Evolutionary conservation across 2,113 vertebrate genomes (phyloP).

Genomic region (Trogon melanurus): DNA sequence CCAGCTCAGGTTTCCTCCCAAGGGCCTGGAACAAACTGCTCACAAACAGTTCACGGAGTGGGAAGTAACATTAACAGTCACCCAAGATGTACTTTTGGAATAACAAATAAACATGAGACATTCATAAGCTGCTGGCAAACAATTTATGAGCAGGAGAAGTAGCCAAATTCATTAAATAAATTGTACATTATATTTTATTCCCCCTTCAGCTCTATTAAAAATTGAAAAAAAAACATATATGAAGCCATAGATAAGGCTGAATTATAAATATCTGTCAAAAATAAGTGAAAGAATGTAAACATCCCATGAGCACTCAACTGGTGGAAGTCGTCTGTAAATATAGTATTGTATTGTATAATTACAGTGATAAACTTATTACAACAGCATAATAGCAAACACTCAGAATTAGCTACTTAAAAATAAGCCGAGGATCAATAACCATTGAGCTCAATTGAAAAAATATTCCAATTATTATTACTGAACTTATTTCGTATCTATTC

Average conservation of each 20-base stretch:
- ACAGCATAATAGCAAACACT: neutral
- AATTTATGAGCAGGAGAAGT: neutral
- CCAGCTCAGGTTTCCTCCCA: neutral
- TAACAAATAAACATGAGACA: neutral
- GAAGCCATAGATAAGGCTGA: neutral
- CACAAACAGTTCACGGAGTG: neutral
- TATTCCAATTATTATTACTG: neutral
- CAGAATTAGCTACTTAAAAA: neutral
- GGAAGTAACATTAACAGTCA: neutral
- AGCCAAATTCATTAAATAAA: neutral
- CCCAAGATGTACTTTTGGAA: neutral
- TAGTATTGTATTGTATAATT: neutral
- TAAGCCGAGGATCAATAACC: conserved; percentile 3
- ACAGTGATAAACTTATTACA: conserved; percentile 6
- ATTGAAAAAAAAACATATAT: neutral
- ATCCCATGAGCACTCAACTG: neutral
- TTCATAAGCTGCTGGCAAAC: neutral
- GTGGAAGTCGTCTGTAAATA: neutral
- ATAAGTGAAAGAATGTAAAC: neutral
- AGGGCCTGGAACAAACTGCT: neutral
- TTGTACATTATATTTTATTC: neutral
- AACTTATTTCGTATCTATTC: neutral
- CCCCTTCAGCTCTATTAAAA: neutral
- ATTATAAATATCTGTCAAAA: conserved; percentile 4
- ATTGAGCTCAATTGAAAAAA: neutral